These are phyloP conservation scores for Phortica okadai DNA, from an alignment of 2,888 invertebrate species.

Conservation along the genomic window DNA sequence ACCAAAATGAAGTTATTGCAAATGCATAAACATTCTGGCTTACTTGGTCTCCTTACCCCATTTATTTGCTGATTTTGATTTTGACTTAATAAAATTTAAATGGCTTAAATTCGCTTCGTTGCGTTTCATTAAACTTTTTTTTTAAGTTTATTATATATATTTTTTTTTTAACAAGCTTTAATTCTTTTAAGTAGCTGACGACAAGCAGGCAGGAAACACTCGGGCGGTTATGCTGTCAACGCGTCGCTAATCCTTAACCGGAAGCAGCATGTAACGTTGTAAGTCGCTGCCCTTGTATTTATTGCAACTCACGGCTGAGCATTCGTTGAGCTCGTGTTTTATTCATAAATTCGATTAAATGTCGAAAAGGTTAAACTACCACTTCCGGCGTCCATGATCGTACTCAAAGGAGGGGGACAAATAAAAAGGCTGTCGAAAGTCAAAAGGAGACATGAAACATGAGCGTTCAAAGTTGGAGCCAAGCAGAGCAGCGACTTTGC, in stretches of 20 bases:
- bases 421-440: slow-evolving; percentile 54
- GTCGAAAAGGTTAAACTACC: slow-evolving; percentile 63
- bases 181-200: slow-evolving; percentile 67
- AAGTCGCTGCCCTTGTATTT: background rate
- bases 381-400: slow-evolving; percentile 35
- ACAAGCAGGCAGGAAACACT: slow-evolving; percentile 22
- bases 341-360: slow-evolving; percentile 71
- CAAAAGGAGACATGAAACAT: slow-evolving; percentile 59
- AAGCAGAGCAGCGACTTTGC: background rate
- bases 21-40: slow-evolving; percentile 15
- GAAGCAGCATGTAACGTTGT: slow-evolving; percentile 2
- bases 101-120: background rate
- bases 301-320: background rate
- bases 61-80: background rate
- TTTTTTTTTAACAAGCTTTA: slow-evolving; percentile 59
- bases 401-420: background rate
- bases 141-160: too few species aligned
- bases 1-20: slow-evolving; percentile 3
- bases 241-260: background rate
- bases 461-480: too few species aligned
- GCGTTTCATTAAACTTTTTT: too few species aligned
- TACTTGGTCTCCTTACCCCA: background rate
- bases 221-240: slow-evolving; percentile 37
- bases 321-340: slow-evolving; percentile 51
- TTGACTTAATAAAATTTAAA: slow-evolving; percentile 16